A percentile compares a stretch with the other conserved stretches of the same genome.
These are phyloP conservation scores for Drosophila punjabiensis DNA, from an alignment of 1,140 invertebrate species.

Conservation along the genomic window DNA sequence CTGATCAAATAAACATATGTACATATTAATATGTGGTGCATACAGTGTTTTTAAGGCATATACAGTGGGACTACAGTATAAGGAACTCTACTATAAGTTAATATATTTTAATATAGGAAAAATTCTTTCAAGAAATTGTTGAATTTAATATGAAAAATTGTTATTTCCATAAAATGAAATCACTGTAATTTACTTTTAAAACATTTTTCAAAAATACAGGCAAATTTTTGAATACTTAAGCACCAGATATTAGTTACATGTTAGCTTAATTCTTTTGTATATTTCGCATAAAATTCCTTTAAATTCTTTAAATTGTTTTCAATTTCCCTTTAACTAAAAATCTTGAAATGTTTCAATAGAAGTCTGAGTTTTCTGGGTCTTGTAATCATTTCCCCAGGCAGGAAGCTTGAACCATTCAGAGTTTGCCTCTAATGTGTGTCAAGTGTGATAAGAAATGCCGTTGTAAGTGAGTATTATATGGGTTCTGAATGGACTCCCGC, in stretches of 20 bases:
- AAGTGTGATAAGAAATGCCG: constrained; percentile 60
- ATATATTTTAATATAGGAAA: neutral
- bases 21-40: constrained; percentile 18
- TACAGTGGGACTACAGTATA: neutral
- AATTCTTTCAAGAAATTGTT: no score
- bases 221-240: neutral
- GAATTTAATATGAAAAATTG: neutral
- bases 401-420: constrained; percentile 33
- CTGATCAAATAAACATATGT: constrained; percentile 50
- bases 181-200: neutral
- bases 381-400: constrained; percentile 36
- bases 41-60: neutral
- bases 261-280: neutral
- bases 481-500: constrained; percentile 6
- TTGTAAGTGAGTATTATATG: constrained; percentile 7
- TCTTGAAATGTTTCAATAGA: neutral
- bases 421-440: constrained; percentile 66
- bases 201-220: neutral
- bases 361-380: neutral
- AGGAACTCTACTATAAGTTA: neutral
- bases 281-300: neutral
- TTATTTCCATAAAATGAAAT: neutral
- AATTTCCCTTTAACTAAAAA: neutral
- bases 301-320: neutral
- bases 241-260: neutral